Base-by-base conservation (phyloP, 2,113 vertebrate species). In the Prunella himalayana region DNA sequence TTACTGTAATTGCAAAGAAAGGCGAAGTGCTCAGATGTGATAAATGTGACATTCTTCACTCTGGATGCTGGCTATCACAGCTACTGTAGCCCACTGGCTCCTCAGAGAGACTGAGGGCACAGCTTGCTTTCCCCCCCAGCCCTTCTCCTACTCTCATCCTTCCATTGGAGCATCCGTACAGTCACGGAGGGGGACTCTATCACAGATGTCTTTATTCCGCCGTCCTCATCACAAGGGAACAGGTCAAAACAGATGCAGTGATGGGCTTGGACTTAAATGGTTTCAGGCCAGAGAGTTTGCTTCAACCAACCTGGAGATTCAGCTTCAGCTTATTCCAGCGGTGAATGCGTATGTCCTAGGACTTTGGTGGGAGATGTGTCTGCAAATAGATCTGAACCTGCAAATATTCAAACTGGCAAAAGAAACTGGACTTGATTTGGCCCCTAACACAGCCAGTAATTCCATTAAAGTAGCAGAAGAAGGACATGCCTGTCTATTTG, bases 1-100 rank as follows among this genome's bases (percentile, higher is more conserved):
- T 59, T 91, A 80, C 93, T 81, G 94, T 87, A 94, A 35, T 44
- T 22, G 66, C 60, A 45, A 89, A 95, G 90, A 87, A 80, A 87
- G 42, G 59, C 45, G 3, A 79, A 94, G 18, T 21, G 75, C 70
- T 86, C 1, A 10, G 63, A 69, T 77, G 94, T 93, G 92, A 78
- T 90, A 81, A 86, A 86, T 66, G 59, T 86, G 79, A 25, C 79
- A 56, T 80, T 88, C 63, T 51, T 65, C 50, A 5, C 72, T 77
- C 60, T 70, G 88, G 80, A 45, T 73, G 60, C 82, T 76, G 91
- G 19, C n/a, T 88, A 13, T 77, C 78, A 14, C 45, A 31, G 79
- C 25, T 80, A 57, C 90, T 82, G 79, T 72, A 83, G 50, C 51
- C 73, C 61, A 1, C 24, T 31, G 64, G 68, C 59, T 84, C 41